phyloP scores from a whole-genome alignment of 2,113 vertebrate species.

The Coptodon bakossiorum region DNA sequence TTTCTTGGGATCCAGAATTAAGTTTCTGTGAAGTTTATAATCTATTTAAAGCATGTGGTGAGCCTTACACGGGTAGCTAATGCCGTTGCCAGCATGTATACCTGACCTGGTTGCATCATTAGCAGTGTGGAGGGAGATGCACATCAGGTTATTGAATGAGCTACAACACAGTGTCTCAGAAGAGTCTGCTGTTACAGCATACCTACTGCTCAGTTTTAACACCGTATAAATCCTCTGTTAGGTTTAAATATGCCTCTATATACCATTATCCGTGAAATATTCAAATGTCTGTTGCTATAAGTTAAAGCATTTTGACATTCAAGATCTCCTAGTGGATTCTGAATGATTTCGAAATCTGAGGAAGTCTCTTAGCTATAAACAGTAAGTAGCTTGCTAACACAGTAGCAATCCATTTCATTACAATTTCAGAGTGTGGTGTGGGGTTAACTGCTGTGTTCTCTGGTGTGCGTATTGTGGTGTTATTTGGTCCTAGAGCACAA shows the following conservation, averaged over 20 bases:
- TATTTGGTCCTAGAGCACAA: background rate
- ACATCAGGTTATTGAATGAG: background rate
- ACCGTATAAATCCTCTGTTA: background rate
- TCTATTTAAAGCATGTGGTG: background rate
- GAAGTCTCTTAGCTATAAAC: background rate
- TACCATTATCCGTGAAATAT: background rate
- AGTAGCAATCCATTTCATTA: background rate
- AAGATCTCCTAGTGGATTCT: background rate
- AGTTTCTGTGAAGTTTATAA: background rate
- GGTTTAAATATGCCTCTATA: background rate
- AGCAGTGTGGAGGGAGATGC: background rate
- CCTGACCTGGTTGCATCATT: background rate
- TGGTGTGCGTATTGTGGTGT: background rate
- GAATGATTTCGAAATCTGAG: background rate
- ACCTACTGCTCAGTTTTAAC: background rate
- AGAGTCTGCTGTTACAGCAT: background rate
- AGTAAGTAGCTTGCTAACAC: background rate
- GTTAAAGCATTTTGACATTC: background rate
- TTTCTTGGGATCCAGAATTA: background rate
- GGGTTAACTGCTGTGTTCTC: background rate
- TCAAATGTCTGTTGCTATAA: background rate
- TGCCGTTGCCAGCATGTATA: background rate
- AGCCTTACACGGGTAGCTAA: background rate
- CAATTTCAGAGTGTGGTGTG: background rate
- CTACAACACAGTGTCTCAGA: background rate